Evolutionary conservation across 2,113 vertebrate species (phyloP).

Genomic region (Entelurus aequoreus): DNA sequence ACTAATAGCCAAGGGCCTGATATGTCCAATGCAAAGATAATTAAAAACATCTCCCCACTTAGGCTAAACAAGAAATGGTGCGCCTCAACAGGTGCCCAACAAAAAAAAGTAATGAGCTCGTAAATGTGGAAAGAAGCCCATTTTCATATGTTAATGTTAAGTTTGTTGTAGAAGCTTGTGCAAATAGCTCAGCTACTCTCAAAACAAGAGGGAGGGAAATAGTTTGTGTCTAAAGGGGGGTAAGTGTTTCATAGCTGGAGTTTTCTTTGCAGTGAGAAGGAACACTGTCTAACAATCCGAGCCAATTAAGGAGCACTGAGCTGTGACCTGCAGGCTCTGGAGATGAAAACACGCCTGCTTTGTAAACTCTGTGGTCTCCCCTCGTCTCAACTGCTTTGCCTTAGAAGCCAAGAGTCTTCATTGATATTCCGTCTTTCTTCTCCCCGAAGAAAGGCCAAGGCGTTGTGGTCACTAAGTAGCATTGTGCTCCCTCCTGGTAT

Average conservation of each 20-base stretch:
- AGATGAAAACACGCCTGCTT: slow-evolving; percentile 58
- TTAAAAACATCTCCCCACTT: slow-evolving; percentile 54
- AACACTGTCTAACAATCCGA: slow-evolving; percentile 71
- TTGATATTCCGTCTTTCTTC: slow-evolving; percentile 69
- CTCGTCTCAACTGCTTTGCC: slow-evolving; percentile 36
- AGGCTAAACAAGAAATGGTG: slow-evolving; percentile 59
- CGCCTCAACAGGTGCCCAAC: slow-evolving; percentile 56
- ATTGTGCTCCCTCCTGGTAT: slow-evolving; percentile 65
- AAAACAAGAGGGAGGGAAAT: slow-evolving; percentile 43
- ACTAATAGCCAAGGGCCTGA: slow-evolving; percentile 54
- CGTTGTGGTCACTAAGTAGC: slow-evolving; percentile 60
- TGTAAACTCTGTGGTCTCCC: slow-evolving; percentile 61
- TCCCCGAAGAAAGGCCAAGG: slow-evolving; percentile 39
- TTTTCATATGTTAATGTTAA: slow-evolving; percentile 76
- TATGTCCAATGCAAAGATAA: slow-evolving; percentile 54
- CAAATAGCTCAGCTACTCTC: slow-evolving; percentile 17
- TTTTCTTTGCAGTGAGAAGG: slow-evolving; percentile 68
- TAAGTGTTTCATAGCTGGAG: slow-evolving; percentile 57
- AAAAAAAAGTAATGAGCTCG: slow-evolving; percentile 74
- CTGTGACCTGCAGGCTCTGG: slow-evolving; percentile 57
- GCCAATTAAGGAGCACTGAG: slow-evolving; percentile 75
- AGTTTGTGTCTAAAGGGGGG: slow-evolving; percentile 17
- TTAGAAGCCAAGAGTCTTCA: slow-evolving; percentile 63
- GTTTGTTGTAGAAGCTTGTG: slow-evolving; percentile 49
- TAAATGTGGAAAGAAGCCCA: slow-evolving; percentile 72